A percentile compares a stretch with the other conserved stretches of the same genome.
Conservation (phyloP, 1,140 invertebrate genomes). For the Amyelois transitella region DNA sequence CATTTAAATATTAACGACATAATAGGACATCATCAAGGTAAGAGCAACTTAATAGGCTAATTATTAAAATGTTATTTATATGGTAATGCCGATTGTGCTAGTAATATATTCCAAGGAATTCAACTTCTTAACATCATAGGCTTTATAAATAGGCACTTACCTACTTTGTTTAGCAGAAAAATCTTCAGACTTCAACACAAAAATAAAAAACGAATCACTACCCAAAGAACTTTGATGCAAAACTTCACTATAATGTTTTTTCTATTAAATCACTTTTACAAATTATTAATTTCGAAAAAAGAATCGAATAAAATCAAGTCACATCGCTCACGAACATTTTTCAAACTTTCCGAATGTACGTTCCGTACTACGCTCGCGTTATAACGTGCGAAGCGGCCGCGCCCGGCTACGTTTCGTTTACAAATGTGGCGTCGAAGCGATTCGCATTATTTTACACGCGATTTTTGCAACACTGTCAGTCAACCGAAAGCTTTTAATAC, state of each 20-base stretch:
- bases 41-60: background rate
- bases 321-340: conserved; percentile 21
- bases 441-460: background rate
- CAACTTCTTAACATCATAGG: conserved; percentile 30
- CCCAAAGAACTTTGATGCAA: conserved; percentile 13
- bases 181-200: conserved; percentile 6
- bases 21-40: background rate
- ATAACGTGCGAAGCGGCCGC: background rate
- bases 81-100: background rate
- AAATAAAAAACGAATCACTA: conserved; percentile 28
- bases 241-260: background rate
- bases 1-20: conserved; percentile 1
- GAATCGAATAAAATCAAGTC: conserved; percentile 7
- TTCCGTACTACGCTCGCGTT: background rate
- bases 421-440: background rate
- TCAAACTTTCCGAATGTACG: background rate
- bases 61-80: conserved; percentile 3
- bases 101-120: conserved; percentile 33
- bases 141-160: conserved; percentile 12
- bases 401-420: background rate
- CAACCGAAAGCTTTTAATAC: background rate
- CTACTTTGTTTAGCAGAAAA: background rate
- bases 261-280: background rate
- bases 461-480: background rate
- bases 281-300: background rate